phyloP scores from a whole-genome alignment of 2,888 invertebrate species.

The Trachelus stipa region DNA sequence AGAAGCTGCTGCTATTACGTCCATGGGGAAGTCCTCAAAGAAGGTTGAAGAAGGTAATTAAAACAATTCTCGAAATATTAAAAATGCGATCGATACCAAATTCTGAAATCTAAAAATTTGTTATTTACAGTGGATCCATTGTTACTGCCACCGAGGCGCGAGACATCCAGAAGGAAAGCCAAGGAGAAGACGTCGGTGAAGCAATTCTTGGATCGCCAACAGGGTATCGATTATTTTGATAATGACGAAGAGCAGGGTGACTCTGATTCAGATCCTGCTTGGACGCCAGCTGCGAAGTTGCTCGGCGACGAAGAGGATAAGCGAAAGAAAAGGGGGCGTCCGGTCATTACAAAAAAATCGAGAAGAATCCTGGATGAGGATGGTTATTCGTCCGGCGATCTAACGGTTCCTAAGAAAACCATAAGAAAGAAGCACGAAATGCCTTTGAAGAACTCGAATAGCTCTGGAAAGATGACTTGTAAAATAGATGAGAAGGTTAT shows the following conservation, averaged over 20 bases:
- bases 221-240: conserved; percentile 58
- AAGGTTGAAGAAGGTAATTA: conserved; percentile 68
- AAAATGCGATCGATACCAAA: neutral
- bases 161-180: conserved; percentile 75
- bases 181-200: conserved; percentile 74
- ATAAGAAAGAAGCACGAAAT: conserved; percentile 63
- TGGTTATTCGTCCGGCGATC: conserved; percentile 69
- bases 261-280: conserved; percentile 80
- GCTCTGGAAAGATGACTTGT: conserved; percentile 42
- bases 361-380: conserved; percentile 70
- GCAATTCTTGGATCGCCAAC: conserved; percentile 67
- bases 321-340: conserved; percentile 61
- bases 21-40: conserved; percentile 65
- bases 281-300: conserved; percentile 75
- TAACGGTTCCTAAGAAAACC: conserved; percentile 62
- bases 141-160: conserved; percentile 69
- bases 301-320: conserved; percentile 63
- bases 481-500: conserved; percentile 60
- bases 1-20: conserved; percentile 32
- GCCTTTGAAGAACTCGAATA: conserved; percentile 32
- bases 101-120: neutral
- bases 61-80: neutral
- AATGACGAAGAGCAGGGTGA: conserved; percentile 73
- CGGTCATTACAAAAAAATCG: conserved; percentile 55
- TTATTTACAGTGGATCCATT: conserved; percentile 57